phyloP scores from a whole-genome alignment of 2,888 invertebrate species.

The Perizoma affinitatum region DNA sequence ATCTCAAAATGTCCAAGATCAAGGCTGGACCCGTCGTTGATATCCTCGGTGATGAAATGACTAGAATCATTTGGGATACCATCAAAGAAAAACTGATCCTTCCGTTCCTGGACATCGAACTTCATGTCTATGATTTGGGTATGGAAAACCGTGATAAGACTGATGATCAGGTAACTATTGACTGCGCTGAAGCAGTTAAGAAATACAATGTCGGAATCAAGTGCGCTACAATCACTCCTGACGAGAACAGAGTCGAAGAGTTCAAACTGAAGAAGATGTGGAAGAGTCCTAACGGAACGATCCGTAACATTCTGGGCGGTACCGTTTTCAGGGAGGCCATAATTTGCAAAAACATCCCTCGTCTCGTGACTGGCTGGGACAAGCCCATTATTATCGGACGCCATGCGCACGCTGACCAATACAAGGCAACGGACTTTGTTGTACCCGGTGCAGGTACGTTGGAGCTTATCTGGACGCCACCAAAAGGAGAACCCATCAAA shows the following conservation, averaged over 20 bases:
- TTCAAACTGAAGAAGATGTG: slow-evolving; percentile 95
- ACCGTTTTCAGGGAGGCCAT: slow-evolving; percentile 94
- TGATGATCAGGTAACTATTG: slow-evolving; percentile 97
- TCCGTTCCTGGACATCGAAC: slow-evolving; percentile 97
- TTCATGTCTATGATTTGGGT: slow-evolving; percentile 97
- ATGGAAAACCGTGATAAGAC: slow-evolving; percentile 97
- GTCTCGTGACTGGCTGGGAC: slow-evolving; percentile 97
- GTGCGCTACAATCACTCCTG: slow-evolving; percentile 99
- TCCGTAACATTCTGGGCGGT: slow-evolving; percentile 93
- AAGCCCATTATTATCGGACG: slow-evolving; percentile 99
- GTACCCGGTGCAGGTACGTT: slow-evolving; percentile 96
- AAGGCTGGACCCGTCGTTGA: slow-evolving; percentile 95
- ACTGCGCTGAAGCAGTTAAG: slow-evolving; percentile 97
- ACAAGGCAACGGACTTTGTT: slow-evolving; percentile 98
- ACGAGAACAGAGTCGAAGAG: slow-evolving; percentile 97
- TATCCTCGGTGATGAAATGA: slow-evolving; percentile 98
- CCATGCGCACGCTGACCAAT: slow-evolving; percentile 99
- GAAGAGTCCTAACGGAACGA: slow-evolving; percentile 95
- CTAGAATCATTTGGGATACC: slow-evolving; percentile 98
- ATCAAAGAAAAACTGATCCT: slow-evolving; percentile 98
- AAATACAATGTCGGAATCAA: slow-evolving; percentile 99
- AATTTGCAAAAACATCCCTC: slow-evolving; percentile 96
- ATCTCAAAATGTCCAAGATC: slow-evolving; percentile 84
- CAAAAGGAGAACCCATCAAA: slow-evolving; percentile 85
- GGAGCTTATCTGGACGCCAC: slow-evolving; percentile 91